Evolutionary conservation across 2,113 vertebrate genomes (phyloP).

Genomic region (Sterrhoptilus dennistouni): DNA sequence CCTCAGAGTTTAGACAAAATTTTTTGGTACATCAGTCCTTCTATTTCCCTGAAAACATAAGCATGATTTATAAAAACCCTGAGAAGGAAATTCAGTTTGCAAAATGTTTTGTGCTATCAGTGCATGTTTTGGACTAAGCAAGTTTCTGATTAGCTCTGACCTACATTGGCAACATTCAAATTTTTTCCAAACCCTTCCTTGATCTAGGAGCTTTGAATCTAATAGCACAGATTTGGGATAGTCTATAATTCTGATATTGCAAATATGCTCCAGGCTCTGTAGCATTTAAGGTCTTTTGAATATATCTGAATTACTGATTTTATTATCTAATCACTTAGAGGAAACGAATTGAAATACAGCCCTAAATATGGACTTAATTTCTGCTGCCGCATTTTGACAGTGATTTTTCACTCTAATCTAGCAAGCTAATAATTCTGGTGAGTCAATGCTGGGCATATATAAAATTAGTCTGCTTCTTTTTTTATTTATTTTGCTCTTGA

Average conservation of each 20-base stretch:
- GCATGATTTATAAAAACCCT: not conserved
- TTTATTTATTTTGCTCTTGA: not conserved
- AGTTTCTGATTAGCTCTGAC: not conserved
- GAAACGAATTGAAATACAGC: not conserved
- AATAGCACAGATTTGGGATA: not conserved
- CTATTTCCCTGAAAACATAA: not conserved
- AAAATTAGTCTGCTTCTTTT: not conserved
- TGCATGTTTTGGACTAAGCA: not conserved
- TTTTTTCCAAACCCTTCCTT: not conserved
- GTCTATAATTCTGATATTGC: not conserved
- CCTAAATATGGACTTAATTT: not conserved
- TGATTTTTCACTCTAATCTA: not conserved
- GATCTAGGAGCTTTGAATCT: not conserved
- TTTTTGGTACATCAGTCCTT: not conserved
- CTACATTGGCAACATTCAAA: not conserved
- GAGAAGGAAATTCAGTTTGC: not conserved
- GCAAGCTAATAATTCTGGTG: not conserved
- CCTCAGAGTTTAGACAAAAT: not conserved
- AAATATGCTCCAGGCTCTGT: not conserved
- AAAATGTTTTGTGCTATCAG: not conserved
- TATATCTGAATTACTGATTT: conserved; percentile 9
- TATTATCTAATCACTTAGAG: conserved; percentile 7
- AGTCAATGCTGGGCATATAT: not conserved
- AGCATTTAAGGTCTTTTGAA: not conserved
- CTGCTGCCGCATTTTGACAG: not conserved